Evolutionary conservation across 92 coral and sea anemone species (phyloP).

Genomic region (Micromussa lordhowensis): DNA sequence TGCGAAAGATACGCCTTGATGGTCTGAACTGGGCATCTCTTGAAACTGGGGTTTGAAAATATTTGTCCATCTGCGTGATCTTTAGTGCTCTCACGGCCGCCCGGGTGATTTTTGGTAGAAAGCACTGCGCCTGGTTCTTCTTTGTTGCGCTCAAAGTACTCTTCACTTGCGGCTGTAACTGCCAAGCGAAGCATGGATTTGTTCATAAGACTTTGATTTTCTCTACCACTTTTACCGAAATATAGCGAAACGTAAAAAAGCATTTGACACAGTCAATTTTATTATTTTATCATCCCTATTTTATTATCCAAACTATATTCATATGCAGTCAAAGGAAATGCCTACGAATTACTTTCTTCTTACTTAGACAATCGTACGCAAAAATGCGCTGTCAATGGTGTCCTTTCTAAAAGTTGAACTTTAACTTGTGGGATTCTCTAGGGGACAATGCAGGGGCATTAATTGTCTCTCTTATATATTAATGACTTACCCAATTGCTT

Average conservation of each 20-base stretch:
- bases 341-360: no score
- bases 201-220: not conserved
- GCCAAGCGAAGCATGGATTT: not conserved
- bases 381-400: no score
- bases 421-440: no score
- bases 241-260: slow-evolving; percentile 21
- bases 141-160: slow-evolving; percentile 39
- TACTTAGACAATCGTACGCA: no score
- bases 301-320: no score
- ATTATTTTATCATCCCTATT: no score
- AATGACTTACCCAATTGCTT: no score
- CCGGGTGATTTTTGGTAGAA: slow-evolving; percentile 35
- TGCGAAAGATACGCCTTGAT: not conserved
- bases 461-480: no score
- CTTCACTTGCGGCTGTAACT: not conserved
- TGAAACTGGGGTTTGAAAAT: not conserved
- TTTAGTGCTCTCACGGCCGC: not conserved
- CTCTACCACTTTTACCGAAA: not conserved
- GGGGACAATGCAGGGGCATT: no score
- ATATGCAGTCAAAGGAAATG: no score
- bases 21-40: not conserved
- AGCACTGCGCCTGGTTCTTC: slow-evolving; percentile 49
- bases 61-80: slow-evolving; percentile 12
- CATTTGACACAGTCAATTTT: no score
- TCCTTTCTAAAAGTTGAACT: no score